Percentiles rank a stretch among this genome's conserved stretches.
Conservation (phyloP, 2,888 invertebrate species). For the Mystacides longicornis region DNA sequence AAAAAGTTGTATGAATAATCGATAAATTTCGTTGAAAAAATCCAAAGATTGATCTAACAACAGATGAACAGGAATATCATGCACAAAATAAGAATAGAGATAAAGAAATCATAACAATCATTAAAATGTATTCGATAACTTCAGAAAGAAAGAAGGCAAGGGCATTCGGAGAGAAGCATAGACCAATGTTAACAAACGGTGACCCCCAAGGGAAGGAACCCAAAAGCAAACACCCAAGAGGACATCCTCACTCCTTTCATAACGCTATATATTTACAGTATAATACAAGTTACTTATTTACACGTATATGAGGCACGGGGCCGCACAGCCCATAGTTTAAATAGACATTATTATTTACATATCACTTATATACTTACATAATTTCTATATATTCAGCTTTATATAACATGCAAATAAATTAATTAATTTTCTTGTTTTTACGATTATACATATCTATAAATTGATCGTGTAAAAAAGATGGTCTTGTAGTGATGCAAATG, state of each 20-base stretch:
- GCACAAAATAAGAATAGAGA: neutral
- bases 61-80: neutral
- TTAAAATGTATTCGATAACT: conserved; percentile 10
- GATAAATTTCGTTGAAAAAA: neutral
- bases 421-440: conserved; percentile 11
- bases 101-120: neutral
- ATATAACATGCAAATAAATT: conserved; percentile 26
- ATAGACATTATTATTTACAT: conserved; percentile 6
- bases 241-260: neutral
- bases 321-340: conserved; percentile 22
- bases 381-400: conserved; percentile 17
- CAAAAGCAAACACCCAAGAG: neutral
- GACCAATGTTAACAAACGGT: conserved; percentile 16
- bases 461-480: neutral
- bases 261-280: neutral
- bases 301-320: conserved; percentile 20
- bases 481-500: neutral
- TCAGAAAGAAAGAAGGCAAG: conserved; percentile 16
- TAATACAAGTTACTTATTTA: conserved; percentile 9
- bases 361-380: conserved; percentile 12
- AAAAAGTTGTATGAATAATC: neutral
- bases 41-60: neutral
- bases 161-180: conserved; percentile 2
- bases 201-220: conserved; percentile 11
- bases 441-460: neutral